These are phyloP conservation scores for Heliocidaris erythrogramma DNA, from an alignment of 35 echinoderm and acorn worm species.

Conservation along the genomic window DNA sequence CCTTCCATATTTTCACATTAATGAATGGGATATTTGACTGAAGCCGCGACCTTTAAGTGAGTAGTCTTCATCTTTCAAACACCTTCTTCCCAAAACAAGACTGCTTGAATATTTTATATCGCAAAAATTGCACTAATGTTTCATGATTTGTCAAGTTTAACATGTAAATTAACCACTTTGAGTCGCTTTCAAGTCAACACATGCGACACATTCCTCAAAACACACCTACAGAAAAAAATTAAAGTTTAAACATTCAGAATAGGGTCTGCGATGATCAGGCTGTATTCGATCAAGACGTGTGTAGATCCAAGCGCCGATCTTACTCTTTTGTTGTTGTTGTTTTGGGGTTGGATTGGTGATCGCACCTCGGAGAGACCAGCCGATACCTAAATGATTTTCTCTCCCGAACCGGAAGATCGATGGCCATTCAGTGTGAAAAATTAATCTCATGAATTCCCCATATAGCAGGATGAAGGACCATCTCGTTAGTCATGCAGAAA, in stretches of 20 bases:
- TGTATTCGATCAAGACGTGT: background rate
- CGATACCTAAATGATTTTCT: slow-evolving; percentile 41
- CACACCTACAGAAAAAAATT: background rate
- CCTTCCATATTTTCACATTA: background rate
- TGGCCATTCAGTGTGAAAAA: slow-evolving; percentile 22
- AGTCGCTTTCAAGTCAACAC: background rate
- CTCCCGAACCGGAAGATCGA: slow-evolving; percentile 16
- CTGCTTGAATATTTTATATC: background rate
- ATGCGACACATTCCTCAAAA: background rate
- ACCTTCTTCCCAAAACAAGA: background rate
- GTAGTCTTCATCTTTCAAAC: background rate
- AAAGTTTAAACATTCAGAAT: background rate
- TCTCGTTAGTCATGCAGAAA: background rate
- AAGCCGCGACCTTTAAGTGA: background rate
- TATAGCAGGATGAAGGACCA: slow-evolving; percentile 15
- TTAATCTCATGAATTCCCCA: slow-evolving; percentile 42
- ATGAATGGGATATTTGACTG: background rate
- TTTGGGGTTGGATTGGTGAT: background rate
- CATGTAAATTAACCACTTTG: background rate
- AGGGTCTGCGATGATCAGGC: background rate
- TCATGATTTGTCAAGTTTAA: background rate
- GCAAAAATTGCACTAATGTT: background rate
- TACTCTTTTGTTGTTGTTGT: slow-evolving; percentile 20
- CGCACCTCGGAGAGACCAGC: slow-evolving; percentile 26
- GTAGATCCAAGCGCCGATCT: background rate